A percentile compares a stretch with the other conserved stretches of the same genome.
These are phyloP conservation scores for Ornithorhynchus anatinus DNA, from an alignment of 2,113 vertebrate genomes.

Conservation along the genomic window DNA sequence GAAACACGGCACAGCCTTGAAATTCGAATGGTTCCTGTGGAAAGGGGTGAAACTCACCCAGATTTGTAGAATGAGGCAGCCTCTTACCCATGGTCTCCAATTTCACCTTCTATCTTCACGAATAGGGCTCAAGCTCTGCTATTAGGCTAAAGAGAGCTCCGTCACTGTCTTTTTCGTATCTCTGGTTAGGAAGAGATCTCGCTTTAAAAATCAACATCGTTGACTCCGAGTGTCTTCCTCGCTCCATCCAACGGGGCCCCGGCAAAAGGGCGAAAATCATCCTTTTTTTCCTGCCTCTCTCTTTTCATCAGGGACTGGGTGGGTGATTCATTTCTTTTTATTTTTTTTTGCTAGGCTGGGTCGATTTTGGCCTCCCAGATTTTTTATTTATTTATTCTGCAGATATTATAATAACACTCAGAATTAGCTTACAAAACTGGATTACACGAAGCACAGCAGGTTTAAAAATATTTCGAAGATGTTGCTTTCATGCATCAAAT, in stretches of 20 bases:
- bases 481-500: conserved; percentile 72
- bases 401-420: conserved; percentile 25
- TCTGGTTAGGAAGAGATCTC: neutral
- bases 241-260: neutral
- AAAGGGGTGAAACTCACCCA: no score
- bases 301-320: neutral
- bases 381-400: conserved; percentile 46
- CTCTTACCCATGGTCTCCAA: no score
- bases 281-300: conserved; percentile 5
- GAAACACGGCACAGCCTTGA: neutral
- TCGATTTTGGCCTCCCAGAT: neutral
- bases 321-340: neutral
- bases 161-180: neutral
- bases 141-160: neutral
- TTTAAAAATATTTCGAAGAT: conserved; percentile 71
- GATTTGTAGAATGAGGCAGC: no score
- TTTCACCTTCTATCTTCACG: no score
- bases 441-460: conserved; percentile 61
- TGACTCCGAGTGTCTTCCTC: neutral
- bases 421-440: conserved; percentile 49
- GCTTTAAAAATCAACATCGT: neutral
- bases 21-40: fast-evolving
- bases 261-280: neutral
- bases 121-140: neutral
- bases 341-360: neutral